Conservation (phyloP, 2,888 invertebrate species). For the Tuberolachnus salignus region DNA sequence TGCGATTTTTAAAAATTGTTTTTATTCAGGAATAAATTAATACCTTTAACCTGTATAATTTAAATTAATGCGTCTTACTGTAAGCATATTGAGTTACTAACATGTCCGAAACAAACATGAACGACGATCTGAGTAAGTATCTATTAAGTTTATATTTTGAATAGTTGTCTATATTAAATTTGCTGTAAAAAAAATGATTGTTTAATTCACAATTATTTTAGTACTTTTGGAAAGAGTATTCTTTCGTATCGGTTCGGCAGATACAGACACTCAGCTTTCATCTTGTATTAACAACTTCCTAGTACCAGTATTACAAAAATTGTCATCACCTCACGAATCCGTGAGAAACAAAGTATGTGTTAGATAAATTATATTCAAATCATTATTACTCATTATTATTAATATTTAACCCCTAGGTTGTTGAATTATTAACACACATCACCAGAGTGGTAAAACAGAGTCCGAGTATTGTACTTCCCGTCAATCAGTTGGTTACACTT, state of each 20-base stretch:
- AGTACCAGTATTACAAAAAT: constrained; percentile 86
- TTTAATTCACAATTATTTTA: constrained; percentile 63
- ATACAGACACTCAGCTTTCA: constrained; percentile 87
- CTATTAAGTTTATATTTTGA: neutral
- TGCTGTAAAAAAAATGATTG: too few species aligned
- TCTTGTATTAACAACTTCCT: constrained; percentile 80
- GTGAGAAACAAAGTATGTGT: constrained; percentile 73
- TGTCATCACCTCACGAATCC: constrained; percentile 84
- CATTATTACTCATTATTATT: neutral
- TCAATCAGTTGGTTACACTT: constrained; percentile 79
- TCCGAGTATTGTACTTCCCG: constrained; percentile 82
- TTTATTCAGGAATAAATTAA: neutral
- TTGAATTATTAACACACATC: constrained; percentile 89
- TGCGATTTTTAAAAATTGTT: too few species aligned
- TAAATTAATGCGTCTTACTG: neutral
- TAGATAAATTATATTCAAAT: neutral
- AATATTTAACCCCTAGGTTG: constrained; percentile 69
- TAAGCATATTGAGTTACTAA: neutral
- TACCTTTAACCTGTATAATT: neutral
- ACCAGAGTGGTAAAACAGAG: constrained; percentile 88
- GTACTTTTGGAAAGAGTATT: constrained; percentile 89
- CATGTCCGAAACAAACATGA: constrained; percentile 32
- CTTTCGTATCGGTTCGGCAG: constrained; percentile 84
- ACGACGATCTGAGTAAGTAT: constrained; percentile 54
- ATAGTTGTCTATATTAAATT: neutral